Percentiles rank a stretch among this genome's conserved stretches.
These are phyloP conservation scores for Bicyclus anynana DNA, from an alignment of 1,140 invertebrate species.

Conservation along the genomic window DNA sequence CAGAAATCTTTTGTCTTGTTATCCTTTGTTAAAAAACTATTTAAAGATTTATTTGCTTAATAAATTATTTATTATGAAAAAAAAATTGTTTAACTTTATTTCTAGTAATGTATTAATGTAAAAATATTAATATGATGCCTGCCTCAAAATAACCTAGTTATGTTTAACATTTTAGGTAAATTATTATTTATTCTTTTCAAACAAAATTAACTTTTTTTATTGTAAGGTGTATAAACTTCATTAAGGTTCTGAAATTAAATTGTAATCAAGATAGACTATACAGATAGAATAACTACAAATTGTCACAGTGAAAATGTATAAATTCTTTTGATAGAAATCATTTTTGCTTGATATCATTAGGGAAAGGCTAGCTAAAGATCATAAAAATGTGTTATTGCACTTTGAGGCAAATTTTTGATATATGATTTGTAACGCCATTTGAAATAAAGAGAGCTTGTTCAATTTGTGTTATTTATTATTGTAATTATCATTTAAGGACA, in stretches of 20 bases:
- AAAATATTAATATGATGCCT: neutral
- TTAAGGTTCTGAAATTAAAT: neutral
- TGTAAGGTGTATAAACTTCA: neutral
- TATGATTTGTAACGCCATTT: slow-evolving; percentile 19
- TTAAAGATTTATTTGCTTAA: slow-evolving; percentile 32
- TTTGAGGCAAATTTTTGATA: slow-evolving; percentile 11
- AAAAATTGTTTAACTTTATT: slow-evolving; percentile 12
- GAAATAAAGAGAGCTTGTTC: slow-evolving; percentile 18
- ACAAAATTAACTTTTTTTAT: neutral
- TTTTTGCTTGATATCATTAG: slow-evolving; percentile 10
- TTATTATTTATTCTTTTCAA: neutral
- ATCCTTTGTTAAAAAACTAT: slow-evolving; percentile 18
- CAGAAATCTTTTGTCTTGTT: slow-evolving; percentile 5
- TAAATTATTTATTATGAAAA: slow-evolving; percentile 33
- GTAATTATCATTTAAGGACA: slow-evolving; percentile 57
- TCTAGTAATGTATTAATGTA: neutral
- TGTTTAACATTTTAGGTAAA: neutral
- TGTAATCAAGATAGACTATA: neutral
- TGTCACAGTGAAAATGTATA: slow-evolving; percentile 5
- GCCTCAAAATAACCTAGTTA: neutral
- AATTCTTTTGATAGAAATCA: neutral
- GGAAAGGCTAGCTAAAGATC: slow-evolving; percentile 8
- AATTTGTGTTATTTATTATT: slow-evolving; percentile 18
- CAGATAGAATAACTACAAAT: neutral
- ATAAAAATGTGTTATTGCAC: slow-evolving; percentile 6